Conservation (phyloP, 2,888 invertebrate species). For the Rugalucina vietnamica region DNA sequence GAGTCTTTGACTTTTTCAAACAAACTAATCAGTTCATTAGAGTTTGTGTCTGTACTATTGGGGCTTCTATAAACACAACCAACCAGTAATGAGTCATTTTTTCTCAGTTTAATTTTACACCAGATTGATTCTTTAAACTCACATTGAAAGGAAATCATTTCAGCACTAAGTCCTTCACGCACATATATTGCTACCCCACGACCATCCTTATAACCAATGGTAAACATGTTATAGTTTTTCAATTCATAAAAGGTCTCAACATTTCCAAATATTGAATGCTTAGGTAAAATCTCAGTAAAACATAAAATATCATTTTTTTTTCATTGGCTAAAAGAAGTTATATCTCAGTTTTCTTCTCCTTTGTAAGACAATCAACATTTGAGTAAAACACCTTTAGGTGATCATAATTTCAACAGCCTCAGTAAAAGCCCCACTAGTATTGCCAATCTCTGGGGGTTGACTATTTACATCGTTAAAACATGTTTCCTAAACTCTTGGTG, state of each 20-base stretch:
- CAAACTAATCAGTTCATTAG: not conserved
- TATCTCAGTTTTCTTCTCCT: not conserved
- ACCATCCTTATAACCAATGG: not conserved
- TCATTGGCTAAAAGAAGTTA: not conserved
- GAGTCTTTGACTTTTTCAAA: not conserved
- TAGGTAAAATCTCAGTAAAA: not conserved
- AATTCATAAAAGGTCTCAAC: not conserved
- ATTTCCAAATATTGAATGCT: not conserved
- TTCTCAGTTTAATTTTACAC: not conserved
- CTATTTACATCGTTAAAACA: not conserved
- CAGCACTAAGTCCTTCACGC: not conserved
- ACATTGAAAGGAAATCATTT: not conserved
- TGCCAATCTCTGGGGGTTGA: not conserved
- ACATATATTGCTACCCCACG: not conserved
- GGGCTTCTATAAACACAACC: not conserved
- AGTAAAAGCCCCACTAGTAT: not conserved
- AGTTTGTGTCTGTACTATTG: not conserved
- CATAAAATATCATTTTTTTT: not conserved
- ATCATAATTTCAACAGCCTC: not conserved
- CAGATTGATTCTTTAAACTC: not conserved
- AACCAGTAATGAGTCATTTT: not conserved
- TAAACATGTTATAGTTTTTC: not conserved
- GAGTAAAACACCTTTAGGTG: not conserved
- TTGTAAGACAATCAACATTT: not conserved
- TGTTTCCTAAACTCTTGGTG: not conserved